Evolutionary conservation across 2,113 vertebrate genomes (phyloP).

Genomic region (Motacilla alba): DNA sequence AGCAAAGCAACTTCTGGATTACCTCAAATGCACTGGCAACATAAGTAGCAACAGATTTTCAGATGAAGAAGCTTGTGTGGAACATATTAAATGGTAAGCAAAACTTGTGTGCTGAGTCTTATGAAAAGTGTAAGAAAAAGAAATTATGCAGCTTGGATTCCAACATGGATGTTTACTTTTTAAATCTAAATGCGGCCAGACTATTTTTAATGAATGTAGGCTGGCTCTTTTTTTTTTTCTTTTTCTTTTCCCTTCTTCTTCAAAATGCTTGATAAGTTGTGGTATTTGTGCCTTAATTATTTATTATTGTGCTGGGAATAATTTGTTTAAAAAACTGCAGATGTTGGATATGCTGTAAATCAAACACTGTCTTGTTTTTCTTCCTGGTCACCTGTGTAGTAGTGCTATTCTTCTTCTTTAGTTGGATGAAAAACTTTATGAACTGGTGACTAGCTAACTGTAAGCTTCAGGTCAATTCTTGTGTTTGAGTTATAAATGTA

Average conservation of each 20-base stretch:
- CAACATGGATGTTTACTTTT: conserved; percentile 7
- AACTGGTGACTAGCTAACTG: neutral
- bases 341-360: neutral
- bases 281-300: neutral
- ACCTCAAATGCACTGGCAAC: conserved; percentile 51
- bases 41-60: conserved; percentile 45
- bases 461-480: neutral
- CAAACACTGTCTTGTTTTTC: neutral
- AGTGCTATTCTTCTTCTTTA: neutral
- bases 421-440: neutral
- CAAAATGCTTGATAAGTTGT: neutral
- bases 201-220: neutral
- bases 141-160: conserved; percentile 22
- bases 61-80: conserved; percentile 13
- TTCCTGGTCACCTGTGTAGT: neutral
- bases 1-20: conserved; percentile 56
- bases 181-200: neutral
- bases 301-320: neutral
- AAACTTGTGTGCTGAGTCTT: neutral
- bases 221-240: neutral
- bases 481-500: neutral
- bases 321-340: neutral
- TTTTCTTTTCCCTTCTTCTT: fast-evolving
- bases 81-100: conserved; percentile 29
- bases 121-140: neutral